Evolutionary conservation across 2,113 vertebrate genomes (phyloP).

Genomic region (Pampusana beccarii): DNA sequence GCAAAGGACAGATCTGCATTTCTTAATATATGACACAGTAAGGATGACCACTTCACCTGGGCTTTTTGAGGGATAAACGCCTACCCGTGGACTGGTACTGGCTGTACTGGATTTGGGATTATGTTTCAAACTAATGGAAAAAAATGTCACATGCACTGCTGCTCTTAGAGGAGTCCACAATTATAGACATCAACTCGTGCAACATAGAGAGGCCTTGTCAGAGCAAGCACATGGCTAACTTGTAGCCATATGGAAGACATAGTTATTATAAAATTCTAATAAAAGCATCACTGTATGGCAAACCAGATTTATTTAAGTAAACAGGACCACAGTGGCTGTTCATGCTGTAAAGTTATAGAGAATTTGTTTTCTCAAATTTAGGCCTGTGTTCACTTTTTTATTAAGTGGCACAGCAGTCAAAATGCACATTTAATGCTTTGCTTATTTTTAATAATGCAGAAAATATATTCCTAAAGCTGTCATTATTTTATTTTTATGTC

Average conservation of each 20-base stretch:
- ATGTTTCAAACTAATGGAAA: background rate
- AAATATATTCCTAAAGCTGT: background rate
- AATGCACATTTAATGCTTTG: background rate
- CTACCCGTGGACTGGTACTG: background rate
- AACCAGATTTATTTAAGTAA: background rate
- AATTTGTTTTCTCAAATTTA: background rate
- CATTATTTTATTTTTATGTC: background rate
- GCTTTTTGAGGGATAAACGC: background rate
- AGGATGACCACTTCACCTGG: background rate
- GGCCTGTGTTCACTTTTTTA: background rate
- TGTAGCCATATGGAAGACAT: background rate
- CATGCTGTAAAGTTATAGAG: background rate
- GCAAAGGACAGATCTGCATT: background rate
- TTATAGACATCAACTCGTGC: background rate
- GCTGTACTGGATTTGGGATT: background rate
- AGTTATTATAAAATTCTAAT: background rate
- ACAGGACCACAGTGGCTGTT: background rate
- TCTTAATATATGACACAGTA: fast-evolving
- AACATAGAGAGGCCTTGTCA: background rate
- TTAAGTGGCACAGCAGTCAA: background rate
- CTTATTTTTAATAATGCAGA: background rate
- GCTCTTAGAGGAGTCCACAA: background rate
- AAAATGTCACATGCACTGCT: background rate
- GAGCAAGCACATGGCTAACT: background rate
- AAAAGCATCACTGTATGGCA: background rate